Evolutionary conservation across 1,140 invertebrate genomes (phyloP).

Genomic region (Diuraphis noxia): DNA sequence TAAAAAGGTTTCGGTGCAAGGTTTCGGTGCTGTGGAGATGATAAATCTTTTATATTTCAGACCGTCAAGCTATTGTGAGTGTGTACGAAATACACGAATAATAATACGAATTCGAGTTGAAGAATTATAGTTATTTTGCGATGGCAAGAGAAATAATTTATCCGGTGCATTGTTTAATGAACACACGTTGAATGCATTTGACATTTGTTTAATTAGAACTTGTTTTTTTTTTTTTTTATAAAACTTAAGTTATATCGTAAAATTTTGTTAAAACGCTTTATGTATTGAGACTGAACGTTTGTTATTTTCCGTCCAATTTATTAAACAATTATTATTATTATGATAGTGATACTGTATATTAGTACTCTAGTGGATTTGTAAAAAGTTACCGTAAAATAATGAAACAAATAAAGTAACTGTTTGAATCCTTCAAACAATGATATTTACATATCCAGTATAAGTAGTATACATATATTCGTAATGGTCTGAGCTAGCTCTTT

Average conservation of each 20-base stretch:
- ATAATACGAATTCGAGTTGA: background rate
- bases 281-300: background rate
- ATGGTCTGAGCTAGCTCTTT: too few relatives aligned
- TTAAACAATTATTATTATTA: background rate
- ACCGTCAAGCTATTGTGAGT: background rate
- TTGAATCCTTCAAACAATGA: background rate
- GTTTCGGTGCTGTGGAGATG: background rate
- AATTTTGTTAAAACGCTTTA: background rate
- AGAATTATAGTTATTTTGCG: background rate
- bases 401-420: too few relatives aligned
- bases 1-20: background rate
- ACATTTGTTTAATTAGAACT: constrained; percentile 18
- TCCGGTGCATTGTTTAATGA: background rate
- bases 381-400: too few relatives aligned
- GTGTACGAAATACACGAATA: background rate
- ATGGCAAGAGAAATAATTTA: background rate
- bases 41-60: constrained; percentile 14
- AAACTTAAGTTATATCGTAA: background rate
- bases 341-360: background rate
- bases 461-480: too few relatives aligned
- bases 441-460: background rate
- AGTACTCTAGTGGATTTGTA: background rate
- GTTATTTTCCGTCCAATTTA: background rate
- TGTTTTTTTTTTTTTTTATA: background rate
- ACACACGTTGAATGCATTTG: constrained; percentile 11